A percentile compares a stretch with the other conserved stretches of the same genome.
Conservation (phyloP, 2,888 invertebrate genomes). For the Drosophila hamatofila region DNA sequence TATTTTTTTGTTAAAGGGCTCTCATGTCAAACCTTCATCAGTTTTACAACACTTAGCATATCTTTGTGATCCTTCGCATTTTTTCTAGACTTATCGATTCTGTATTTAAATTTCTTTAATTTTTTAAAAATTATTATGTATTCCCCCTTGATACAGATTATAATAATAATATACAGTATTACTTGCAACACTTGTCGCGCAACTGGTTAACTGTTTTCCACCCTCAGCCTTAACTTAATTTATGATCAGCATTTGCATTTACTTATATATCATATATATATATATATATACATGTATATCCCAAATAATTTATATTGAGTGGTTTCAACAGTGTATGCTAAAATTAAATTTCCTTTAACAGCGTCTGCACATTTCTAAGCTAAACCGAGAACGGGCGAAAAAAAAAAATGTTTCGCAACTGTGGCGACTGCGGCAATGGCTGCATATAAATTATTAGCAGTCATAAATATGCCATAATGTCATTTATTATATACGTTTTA, state of each 20-base stretch:
- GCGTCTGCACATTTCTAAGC: slow-evolving; percentile 46
- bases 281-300: neutral
- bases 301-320: slow-evolving; percentile 39
- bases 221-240: neutral
- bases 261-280: neutral
- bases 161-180: slow-evolving; percentile 3
- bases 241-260: slow-evolving; percentile 27
- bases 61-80: too few species aligned
- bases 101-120: too few species aligned
- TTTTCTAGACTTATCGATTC: too few species aligned
- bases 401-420: slow-evolving; percentile 49
- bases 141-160: neutral
- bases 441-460: slow-evolving; percentile 81
- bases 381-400: slow-evolving; percentile 29
- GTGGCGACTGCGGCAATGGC: slow-evolving; percentile 50
- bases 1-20: too few species aligned
- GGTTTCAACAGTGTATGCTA: slow-evolving; percentile 52
- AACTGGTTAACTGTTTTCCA: neutral
- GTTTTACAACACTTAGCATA: too few species aligned
- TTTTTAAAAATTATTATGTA: too few species aligned
- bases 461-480: slow-evolving; percentile 80
- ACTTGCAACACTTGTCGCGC: neutral
- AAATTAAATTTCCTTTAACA: slow-evolving; percentile 52
- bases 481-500: slow-evolving; percentile 79
- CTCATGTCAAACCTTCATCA: too few species aligned